Evolutionary conservation across 2,113 vertebrate species (phyloP).

Genomic region (Cavia porcellus): DNA sequence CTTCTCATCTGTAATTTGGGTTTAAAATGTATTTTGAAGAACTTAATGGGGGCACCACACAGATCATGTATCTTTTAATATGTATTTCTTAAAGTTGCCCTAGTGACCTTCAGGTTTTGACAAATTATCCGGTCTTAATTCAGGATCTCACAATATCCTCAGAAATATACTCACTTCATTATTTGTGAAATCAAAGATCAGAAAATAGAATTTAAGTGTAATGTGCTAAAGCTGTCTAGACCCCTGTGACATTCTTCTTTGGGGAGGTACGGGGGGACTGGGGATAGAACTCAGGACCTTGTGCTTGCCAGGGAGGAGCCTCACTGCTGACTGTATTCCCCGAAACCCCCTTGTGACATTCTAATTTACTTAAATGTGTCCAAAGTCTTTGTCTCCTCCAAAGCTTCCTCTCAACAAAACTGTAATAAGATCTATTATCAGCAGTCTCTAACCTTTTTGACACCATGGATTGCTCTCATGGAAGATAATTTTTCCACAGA

Average conservation of each 20-base stretch:
- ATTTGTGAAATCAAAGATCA: neutral
- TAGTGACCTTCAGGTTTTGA: neutral
- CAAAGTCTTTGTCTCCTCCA: neutral
- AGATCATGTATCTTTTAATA: neutral
- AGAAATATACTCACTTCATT: neutral
- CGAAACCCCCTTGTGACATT: rapidly evolving
- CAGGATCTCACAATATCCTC: neutral
- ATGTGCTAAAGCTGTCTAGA: neutral
- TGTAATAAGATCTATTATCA: neutral
- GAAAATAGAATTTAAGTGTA: neutral
- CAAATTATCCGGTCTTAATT: neutral
- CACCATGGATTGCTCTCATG: neutral
- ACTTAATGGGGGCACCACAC: neutral
- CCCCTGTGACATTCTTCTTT: neutral
- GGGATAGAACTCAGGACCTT: neutral
- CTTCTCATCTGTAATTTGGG: neutral
- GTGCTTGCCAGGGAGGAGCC: neutral
- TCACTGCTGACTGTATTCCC: neutral
- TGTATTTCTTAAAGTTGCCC: neutral
- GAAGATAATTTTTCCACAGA: neutral
- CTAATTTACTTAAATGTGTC: neutral
- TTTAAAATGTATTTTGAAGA: neutral
- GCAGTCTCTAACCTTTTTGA: neutral
- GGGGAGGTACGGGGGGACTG: too few relatives aligned
- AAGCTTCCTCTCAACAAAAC: neutral